A percentile compares a stretch with the other conserved stretches of the same genome.
These are phyloP conservation scores for Digitonthophagus gazella DNA, from an alignment of 2,888 invertebrate species.

Conservation along the genomic window DNA sequence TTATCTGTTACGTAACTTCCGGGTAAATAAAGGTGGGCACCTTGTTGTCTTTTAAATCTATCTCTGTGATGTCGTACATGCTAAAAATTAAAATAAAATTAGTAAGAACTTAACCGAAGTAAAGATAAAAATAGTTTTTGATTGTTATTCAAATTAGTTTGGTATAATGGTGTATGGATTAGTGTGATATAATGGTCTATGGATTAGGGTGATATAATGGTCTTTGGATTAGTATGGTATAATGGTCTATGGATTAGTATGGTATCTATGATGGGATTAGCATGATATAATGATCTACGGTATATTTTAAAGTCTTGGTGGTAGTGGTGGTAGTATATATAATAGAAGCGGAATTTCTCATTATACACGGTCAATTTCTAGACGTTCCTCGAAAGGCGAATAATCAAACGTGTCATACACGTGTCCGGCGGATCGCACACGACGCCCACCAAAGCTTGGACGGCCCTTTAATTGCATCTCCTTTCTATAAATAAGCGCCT, in stretches of 20 bases:
- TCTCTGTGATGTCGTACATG: slow-evolving; percentile 64
- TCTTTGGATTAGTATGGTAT: no score
- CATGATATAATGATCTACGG: no score
- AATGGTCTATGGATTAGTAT: no score
- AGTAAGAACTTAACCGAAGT: background rate
- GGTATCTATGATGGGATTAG: no score
- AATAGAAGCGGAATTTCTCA: no score
- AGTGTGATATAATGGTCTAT: no score
- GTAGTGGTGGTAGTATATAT: no score
- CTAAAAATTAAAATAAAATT: slow-evolving; percentile 38
- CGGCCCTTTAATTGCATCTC: background rate
- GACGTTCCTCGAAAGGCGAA: background rate
- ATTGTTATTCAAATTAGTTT: no score
- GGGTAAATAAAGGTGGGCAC: slow-evolving; percentile 70
- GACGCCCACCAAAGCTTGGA: background rate
- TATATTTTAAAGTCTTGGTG: no score
- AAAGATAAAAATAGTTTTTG: background rate
- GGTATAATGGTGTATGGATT: no score
- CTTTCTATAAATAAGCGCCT: background rate
- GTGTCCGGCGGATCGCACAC: background rate
- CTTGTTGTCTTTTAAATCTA: slow-evolving; percentile 75
- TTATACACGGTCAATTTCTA: background rate
- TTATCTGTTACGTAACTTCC: slow-evolving; percentile 69
- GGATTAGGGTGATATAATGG: no score
- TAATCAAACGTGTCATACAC: background rate